phyloP scores from a whole-genome alignment of 2,888 invertebrate species.

The Amphipoea lucens region DNA sequence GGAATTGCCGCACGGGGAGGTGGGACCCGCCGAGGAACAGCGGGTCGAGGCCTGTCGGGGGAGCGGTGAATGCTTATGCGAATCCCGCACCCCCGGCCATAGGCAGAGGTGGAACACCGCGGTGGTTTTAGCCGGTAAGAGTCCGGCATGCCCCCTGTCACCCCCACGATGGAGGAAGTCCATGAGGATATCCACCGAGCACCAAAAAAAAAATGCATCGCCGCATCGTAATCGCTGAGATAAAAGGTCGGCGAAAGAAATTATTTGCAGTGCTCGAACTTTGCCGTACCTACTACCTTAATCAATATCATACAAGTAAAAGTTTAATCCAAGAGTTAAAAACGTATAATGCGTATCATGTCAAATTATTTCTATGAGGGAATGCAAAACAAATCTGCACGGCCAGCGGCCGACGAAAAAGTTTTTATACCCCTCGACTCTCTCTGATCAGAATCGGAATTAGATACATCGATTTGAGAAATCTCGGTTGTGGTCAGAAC shows the following conservation, averaged over 20 bases:
- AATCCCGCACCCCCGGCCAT: too few relatives aligned
- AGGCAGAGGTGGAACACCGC: too few relatives aligned
- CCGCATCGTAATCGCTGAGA: neutral
- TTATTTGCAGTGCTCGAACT: slow-evolving; percentile 7
- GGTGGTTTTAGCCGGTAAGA: too few relatives aligned
- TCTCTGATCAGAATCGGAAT: neutral
- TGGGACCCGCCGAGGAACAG: too few relatives aligned
- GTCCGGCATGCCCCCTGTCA: too few relatives aligned
- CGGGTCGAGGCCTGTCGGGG: too few relatives aligned
- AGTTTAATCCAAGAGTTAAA: neutral
- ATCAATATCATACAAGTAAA: neutral
- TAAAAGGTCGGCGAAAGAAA: neutral
- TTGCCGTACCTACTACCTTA: neutral
- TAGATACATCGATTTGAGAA: neutral
- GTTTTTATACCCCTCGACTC: neutral
- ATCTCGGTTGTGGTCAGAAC: neutral
- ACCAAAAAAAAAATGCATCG: too few relatives aligned
- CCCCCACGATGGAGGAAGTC: too few relatives aligned
- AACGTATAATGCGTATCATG: neutral
- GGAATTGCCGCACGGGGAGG: too few relatives aligned
- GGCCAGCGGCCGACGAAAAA: neutral
- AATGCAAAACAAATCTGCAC: neutral
- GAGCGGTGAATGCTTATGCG: too few relatives aligned
- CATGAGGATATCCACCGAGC: too few relatives aligned
- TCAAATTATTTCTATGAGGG: neutral